Evolutionary conservation across 2,797 vertebrate species (phyloP).

Genomic region (Psittacula derbiana): DNA sequence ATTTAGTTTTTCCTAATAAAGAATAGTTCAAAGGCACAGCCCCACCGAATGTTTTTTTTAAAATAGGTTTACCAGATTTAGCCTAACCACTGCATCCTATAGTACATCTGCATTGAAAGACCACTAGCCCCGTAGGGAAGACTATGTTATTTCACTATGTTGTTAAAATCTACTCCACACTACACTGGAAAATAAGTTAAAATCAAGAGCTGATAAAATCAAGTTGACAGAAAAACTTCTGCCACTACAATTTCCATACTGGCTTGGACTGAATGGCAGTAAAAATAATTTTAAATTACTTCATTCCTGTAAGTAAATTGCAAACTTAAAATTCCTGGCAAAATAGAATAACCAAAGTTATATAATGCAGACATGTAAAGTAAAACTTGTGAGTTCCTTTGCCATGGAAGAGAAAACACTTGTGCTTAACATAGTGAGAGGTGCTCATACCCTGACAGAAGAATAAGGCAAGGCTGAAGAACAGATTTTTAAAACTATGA

Average conservation of each 20-base stretch:
- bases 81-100: neutral
- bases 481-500: neutral
- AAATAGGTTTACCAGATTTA: neutral
- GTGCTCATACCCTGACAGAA: neutral
- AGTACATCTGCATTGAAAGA: neutral
- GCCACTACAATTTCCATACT: neutral
- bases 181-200: neutral
- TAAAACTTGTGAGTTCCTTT: neutral
- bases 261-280: neutral
- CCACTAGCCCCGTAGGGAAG: neutral
- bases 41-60: neutral
- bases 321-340: neutral
- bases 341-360: neutral
- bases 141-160: neutral
- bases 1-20: neutral
- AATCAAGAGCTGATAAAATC: neutral
- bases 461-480: neutral
- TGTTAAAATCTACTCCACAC: neutral
- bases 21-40: neutral
- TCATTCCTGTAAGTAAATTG: neutral
- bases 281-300: neutral
- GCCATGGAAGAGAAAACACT: neutral
- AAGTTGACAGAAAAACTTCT: neutral
- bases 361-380: neutral
- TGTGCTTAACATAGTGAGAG: neutral